Base-by-base conservation (phyloP, 2,888 invertebrate genomes). In the Apamea crenata region DNA sequence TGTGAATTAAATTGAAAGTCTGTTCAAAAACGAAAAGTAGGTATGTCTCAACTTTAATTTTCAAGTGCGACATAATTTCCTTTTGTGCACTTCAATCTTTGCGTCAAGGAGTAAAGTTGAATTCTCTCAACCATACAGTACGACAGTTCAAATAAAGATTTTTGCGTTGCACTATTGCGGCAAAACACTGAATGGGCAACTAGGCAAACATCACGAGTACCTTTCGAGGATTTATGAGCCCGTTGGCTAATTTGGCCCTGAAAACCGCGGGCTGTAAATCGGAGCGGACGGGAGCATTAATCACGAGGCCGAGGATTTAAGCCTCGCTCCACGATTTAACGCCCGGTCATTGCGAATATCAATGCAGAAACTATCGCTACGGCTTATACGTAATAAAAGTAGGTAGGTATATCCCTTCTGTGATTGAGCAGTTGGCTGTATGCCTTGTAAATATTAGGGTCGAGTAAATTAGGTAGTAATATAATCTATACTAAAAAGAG, bases 241-340 rank as follows among this genome's bases (percentile, higher is more conserved):
- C 89, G 82, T 88, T 88, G 91, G 94, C 93, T 92, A 94, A 95
- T 95, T 94, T 92, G 91, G 92, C 91, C 91, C 91, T 91, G 91
- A 90, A 93, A 92, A 91, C 93, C 92, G 84, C 91, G 90, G 88
- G 91, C 89, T 92, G 92, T 95, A 94, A 94, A 95, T 95, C 92
- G 93, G 90, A 91, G 88, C 91, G 88, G 90, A 88, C 92, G 84
- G 86, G 78, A 75, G 86, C 93, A 94, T 94, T 92, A 92, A 93
- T 94, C 93, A 94, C 93, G 90, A 78, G 85, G 87, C 84, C 78
- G 86, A 82, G 89, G 89, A 90, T 92, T 90, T 83, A 89, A 88
- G 82, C 83, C 83, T 78, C 85, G 78, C 83, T 77, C 88, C 81
- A 87, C 82, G 83, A 86, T 88, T 88, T 86, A 90, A 90, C 87